Percentiles rank a stretch among this genome's conserved stretches.
phyloP scores from a whole-genome alignment of 2,113 vertebrate genomes.

The Alosa alosa region DNA sequence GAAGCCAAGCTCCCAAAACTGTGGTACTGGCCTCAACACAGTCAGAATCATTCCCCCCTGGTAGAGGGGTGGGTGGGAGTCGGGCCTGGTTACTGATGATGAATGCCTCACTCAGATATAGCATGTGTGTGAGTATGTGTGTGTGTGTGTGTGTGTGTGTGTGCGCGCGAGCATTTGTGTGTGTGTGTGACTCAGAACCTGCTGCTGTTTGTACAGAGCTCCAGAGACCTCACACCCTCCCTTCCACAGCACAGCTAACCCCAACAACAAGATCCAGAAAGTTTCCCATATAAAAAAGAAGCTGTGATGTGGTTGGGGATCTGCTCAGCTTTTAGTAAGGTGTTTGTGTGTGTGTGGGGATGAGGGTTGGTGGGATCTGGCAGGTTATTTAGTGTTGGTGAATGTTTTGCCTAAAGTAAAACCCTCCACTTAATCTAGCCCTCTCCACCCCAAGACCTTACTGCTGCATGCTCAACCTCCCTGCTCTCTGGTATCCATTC shows the following conservation, averaged over 20 bases:
- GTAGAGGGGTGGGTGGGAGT: too few relatives aligned
- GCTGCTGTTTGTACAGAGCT: neutral
- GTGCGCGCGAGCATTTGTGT: neutral
- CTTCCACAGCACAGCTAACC: neutral
- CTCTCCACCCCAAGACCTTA: neutral
- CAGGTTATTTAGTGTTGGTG: neutral
- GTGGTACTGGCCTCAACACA: too few relatives aligned
- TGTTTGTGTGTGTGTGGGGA: neutral
- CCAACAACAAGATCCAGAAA: neutral
- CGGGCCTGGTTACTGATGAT: too few relatives aligned
- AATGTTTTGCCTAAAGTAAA: neutral
- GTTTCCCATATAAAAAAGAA: neutral
- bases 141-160: neutral
- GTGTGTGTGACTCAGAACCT: slow-evolving; percentile 16
- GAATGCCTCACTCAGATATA: neutral
- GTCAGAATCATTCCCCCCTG: too few relatives aligned
- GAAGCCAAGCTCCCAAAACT: too few relatives aligned
- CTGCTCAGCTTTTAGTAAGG: too few relatives aligned
- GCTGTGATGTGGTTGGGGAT: neutral
- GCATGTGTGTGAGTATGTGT: neutral
- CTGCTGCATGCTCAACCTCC: slow-evolving; percentile 5
- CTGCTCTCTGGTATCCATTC: slow-evolving; percentile 14
- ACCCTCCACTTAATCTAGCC: neutral
- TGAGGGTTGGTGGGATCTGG: neutral
- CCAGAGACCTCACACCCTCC: neutral